Conservation (phyloP, 2,113 vertebrate genomes). For the Tauraco erythrolophus region DNA sequence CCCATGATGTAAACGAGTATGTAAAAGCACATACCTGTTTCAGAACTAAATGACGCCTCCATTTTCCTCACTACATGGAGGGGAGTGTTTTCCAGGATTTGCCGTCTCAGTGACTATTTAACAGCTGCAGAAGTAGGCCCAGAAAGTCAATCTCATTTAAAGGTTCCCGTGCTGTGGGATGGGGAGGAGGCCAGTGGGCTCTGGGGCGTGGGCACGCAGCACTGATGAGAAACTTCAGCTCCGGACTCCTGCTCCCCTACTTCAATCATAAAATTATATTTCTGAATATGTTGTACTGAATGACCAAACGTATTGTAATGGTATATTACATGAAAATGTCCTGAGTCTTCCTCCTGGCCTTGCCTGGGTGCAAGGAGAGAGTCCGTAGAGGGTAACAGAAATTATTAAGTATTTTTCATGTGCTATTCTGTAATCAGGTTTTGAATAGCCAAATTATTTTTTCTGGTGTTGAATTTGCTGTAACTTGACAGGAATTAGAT, state of each 20-base stretch:
- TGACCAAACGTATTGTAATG: background rate
- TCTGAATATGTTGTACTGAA: background rate
- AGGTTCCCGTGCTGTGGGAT: background rate
- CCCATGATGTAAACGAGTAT: too few relatives aligned
- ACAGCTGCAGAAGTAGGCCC: background rate
- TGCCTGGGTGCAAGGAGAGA: background rate
- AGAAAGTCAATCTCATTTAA: background rate
- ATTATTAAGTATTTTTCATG: background rate
- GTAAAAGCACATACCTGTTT: background rate
- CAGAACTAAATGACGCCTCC: background rate
- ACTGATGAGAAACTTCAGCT: background rate
- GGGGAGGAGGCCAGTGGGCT: background rate
- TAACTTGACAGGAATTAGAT: constrained; percentile 18
- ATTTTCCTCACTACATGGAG: background rate
- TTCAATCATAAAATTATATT: background rate
- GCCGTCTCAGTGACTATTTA: background rate
- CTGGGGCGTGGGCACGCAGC: accelerated
- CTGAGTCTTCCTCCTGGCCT: background rate
- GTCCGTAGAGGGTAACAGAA: background rate
- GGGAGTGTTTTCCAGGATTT: constrained; percentile 1
- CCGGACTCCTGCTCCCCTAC: background rate
- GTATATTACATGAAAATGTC: background rate
- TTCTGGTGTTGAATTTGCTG: background rate
- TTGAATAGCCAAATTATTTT: constrained; percentile 9
- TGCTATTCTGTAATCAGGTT: constrained; percentile 36